Base-by-base conservation (phyloP, 2,797 vertebrate species). In the Decapterus maruadsi region DNA sequence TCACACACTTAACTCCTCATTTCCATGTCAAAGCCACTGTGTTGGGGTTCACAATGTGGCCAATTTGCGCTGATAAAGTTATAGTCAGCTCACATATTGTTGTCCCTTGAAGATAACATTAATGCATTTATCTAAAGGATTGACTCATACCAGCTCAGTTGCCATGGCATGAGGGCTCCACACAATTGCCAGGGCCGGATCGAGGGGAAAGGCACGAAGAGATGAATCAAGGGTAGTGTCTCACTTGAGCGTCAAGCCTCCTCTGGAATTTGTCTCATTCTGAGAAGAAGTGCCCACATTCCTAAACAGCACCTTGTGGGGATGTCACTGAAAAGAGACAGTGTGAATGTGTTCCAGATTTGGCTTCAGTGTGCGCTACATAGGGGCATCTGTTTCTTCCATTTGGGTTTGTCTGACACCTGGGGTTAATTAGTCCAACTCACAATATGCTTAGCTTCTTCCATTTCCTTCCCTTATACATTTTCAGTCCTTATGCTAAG, bases 31-130 rank as follows among this genome's bases (percentile, higher is more conserved):
- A 96, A 94, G 95, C 78, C 62, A 36, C 77, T 78, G 82, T 88
- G 87, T 86, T 88, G 86, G 80, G 75, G 75, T 87, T 84, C 88
- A 94, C 93, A 94, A 92, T 94, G 94, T 89, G 83, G 90, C 91
- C 94, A 95, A 95, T 95, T 95, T 96, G 93, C 75, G 78, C 93
- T 89, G 91, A 95, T 94, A 93, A 95, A 96, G 94, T 96, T 95
- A 94, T 93, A 93, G 93, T 84, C 83, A 57, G 91, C 87, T 90
- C 90, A 85, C 91, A 89, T 93, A 91, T 91, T 87, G 87, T 86
- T 87, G 84, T 81, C 85, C 82, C 75, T 50, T 58, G 87, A 90
- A 92, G 93, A 95, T 95, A 93, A 94, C 94, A 92, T 90, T 91
- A 89, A 92, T 90, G 90, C 91, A 89, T 93, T 90, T 93, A 93